Evolutionary conservation across 2,113 vertebrate species (phyloP).

Genomic region (Theropithecus gelada): DNA sequence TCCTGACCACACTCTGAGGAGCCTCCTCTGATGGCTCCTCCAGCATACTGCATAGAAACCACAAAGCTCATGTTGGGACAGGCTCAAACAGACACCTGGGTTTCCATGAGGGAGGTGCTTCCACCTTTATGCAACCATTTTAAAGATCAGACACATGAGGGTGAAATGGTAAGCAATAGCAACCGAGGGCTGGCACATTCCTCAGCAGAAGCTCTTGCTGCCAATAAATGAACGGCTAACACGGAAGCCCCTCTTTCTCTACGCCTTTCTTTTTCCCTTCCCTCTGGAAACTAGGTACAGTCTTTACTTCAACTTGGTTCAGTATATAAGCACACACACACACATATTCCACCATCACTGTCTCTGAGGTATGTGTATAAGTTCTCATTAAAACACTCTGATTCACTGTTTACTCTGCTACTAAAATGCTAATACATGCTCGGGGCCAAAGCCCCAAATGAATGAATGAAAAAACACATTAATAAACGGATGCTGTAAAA

Average conservation of each 20-base stretch:
- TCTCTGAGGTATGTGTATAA: neutral
- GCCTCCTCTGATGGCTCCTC: rapidly evolving
- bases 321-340: neutral
- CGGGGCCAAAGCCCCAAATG: neutral
- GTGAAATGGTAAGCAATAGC: neutral
- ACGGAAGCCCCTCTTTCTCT: neutral
- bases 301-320: neutral
- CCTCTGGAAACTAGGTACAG: neutral
- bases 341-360: neutral
- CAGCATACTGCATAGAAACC: neutral
- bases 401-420: neutral
- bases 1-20: neutral
- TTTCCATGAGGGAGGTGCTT: neutral
- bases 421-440: neutral
- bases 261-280: neutral
- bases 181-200: neutral
- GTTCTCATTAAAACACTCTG: neutral
- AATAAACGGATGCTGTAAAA: conserved; percentile 21
- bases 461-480: conserved; percentile 43
- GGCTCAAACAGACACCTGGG: neutral
- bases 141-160: neutral
- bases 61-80: neutral
- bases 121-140: neutral
- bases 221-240: rapidly evolving
- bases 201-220: neutral